Evolutionary conservation across 2,113 vertebrate species (phyloP).

Genomic region (Ivindomyrus marchei): DNA sequence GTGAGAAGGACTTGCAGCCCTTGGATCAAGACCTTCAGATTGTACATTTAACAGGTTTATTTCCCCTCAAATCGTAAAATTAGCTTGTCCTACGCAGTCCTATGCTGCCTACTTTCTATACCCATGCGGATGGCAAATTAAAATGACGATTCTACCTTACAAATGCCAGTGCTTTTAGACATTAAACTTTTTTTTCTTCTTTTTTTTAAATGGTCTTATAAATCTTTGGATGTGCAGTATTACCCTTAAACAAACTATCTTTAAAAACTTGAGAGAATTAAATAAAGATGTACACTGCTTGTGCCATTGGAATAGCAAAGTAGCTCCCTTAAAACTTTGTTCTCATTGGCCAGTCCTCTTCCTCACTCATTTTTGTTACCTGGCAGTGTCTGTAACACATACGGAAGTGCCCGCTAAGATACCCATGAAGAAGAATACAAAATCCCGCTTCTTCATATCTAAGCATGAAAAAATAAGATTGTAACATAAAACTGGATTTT

Average conservation of each 20-base stretch:
- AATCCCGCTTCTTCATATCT: conserved; percentile 68
- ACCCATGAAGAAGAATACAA: conserved; percentile 69
- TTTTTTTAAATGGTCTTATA: conserved; percentile 64
- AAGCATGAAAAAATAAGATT: conserved; percentile 75
- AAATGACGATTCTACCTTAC: conserved; percentile 69
- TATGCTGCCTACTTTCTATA: conserved; percentile 66
- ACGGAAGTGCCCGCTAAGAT: conserved; percentile 75
- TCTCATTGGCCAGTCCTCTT: conserved; percentile 61
- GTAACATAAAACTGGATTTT: conserved; percentile 71
- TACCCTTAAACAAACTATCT: conserved; percentile 71
- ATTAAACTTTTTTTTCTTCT: conserved; percentile 55
- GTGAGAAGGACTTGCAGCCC: conserved; percentile 55
- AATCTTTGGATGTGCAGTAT: conserved; percentile 82
- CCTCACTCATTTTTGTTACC: conserved; percentile 52
- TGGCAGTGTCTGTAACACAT: conserved; percentile 87
- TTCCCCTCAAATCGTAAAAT: conserved; percentile 64
- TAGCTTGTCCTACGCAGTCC: conserved; percentile 65
- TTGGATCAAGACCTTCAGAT: conserved; percentile 57
- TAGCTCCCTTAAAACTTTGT: conserved; percentile 67
- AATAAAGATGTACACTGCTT: conserved; percentile 61
- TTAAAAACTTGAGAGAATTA: conserved; percentile 71
- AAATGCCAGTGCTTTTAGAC: conserved; percentile 79
- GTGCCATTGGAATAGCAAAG: conserved; percentile 73
- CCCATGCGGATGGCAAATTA: conserved; percentile 71
- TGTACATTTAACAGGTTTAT: conserved; percentile 60